Conservation (phyloP, 2,888 invertebrate species). For the Drosophila neotestacea region DNA sequence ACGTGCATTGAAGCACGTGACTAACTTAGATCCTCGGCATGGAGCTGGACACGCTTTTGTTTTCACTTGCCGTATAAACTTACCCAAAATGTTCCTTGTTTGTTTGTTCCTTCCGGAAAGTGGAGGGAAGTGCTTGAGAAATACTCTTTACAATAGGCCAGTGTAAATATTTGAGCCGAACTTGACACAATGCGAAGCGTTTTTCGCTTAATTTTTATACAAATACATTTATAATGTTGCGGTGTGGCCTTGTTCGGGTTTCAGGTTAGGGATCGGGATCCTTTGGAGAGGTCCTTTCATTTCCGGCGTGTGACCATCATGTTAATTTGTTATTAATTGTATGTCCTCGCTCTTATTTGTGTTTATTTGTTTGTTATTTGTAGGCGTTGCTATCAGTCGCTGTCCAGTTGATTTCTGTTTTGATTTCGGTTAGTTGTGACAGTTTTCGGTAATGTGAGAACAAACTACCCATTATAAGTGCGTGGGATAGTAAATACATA, state of each 20-base stretch:
- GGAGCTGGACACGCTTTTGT: conserved; percentile 65
- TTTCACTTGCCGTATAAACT: conserved; percentile 67
- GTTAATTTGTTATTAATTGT: conserved; percentile 85
- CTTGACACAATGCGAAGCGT: conserved; percentile 70
- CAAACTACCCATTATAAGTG: conserved; percentile 1
- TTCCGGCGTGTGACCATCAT: conserved; percentile 76
- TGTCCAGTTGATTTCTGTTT: conserved; percentile 71
- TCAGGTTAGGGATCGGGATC: conserved; percentile 24
- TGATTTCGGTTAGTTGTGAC: conserved; percentile 54
- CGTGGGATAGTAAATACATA: conserved; percentile 50
- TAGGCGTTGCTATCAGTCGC: conserved; percentile 44
- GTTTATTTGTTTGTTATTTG: conserved; percentile 29
- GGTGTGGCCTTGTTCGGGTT: conserved; percentile 40
- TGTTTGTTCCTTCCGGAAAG: conserved; percentile 39
- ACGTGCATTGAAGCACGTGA: conserved; percentile 84
- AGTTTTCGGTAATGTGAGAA: conserved; percentile 44
- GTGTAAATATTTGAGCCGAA: conserved; percentile 76
- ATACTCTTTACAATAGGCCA: conserved; percentile 56
- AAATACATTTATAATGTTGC: conserved; percentile 71
- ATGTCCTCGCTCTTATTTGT: conserved; percentile 19
- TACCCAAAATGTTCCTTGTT: conserved; percentile 54
- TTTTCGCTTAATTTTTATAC: conserved; percentile 81
- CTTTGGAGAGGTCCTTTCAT: conserved; percentile 35
- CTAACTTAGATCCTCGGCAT: conserved; percentile 66
- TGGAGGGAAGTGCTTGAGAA: conserved; percentile 43